Conservation (phyloP, 2,888 invertebrate species). For the Lepidochitona cinerea region DNA sequence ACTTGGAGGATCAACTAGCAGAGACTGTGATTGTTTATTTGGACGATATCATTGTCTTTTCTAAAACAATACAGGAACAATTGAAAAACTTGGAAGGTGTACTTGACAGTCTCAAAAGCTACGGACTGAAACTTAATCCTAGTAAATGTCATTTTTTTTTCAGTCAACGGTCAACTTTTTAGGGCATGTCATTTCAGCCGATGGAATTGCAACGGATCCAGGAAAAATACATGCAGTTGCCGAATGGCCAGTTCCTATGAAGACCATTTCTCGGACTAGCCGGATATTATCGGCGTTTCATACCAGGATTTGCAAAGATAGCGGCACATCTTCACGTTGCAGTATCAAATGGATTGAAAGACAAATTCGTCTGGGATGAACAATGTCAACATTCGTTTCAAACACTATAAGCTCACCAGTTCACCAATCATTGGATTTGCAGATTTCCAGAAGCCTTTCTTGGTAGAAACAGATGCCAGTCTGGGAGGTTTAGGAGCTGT, state of each 20-base stretch:
- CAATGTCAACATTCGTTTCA: background rate
- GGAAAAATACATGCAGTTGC: background rate
- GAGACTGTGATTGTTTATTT: background rate
- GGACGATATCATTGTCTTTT: constrained; percentile 4
- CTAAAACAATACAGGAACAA: background rate
- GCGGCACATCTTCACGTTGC: background rate
- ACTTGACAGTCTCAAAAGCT: background rate
- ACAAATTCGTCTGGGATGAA: background rate
- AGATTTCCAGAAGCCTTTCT: background rate
- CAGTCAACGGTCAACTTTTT: background rate
- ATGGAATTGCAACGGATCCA: background rate
- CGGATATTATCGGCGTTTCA: background rate
- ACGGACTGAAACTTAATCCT: background rate
- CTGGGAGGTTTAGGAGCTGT: constrained; percentile 1
- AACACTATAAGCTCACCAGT: background rate
- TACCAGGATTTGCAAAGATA: background rate
- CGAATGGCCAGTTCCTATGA: background rate
- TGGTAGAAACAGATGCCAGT: background rate
- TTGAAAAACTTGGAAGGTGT: background rate
- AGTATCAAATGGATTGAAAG: background rate
- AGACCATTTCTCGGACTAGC: constrained; percentile 1
- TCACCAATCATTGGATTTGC: background rate
- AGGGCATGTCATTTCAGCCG: background rate
- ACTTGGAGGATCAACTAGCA: background rate
- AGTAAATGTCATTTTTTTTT: background rate